These are phyloP conservation scores for Eutrigla gurnardus DNA, from an alignment of 2,797 vertebrate genomes.

Conservation along the genomic window DNA sequence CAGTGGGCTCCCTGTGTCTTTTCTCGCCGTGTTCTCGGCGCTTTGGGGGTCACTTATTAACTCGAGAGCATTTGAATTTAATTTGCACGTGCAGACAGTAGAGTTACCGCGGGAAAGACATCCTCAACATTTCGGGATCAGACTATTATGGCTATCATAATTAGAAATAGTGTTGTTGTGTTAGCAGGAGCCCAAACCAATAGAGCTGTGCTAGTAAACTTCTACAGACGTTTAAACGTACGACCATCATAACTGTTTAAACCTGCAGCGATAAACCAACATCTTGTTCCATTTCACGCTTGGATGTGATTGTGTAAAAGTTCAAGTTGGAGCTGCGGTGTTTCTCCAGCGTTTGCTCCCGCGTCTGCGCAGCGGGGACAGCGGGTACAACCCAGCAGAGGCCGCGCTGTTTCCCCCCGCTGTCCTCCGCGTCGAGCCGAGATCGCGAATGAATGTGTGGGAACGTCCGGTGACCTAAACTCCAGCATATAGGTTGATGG, in stretches of 20 bases:
- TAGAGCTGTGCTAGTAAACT: neutral
- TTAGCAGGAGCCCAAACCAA: neutral
- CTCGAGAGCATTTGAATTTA: slow-evolving; percentile 22
- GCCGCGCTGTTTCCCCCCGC: slow-evolving; percentile 50
- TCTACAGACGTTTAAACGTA: neutral
- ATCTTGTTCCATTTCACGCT: neutral
- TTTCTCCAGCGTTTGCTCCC: slow-evolving; percentile 31
- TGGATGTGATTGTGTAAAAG: neutral
- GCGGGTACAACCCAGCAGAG: slow-evolving; percentile 37
- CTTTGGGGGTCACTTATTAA: slow-evolving; percentile 45
- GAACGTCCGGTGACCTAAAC: neutral
- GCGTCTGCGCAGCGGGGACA: slow-evolving; percentile 26
- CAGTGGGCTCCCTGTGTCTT: slow-evolving; percentile 36
- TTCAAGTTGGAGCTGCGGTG: neutral
- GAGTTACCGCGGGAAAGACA: neutral
- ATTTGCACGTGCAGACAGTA: slow-evolving; percentile 23
- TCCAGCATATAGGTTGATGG: neutral
- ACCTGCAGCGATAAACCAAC: neutral
- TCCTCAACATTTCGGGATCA: neutral
- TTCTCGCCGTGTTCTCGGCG: slow-evolving; percentile 14
- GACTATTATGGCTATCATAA: neutral
- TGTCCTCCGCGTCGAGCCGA: neutral
- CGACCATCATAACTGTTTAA: neutral
- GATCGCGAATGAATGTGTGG: neutral
- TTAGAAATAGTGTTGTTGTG: neutral